These are phyloP conservation scores for Camponotus fellah DNA, from an alignment of 2,888 invertebrate species.

Conservation along the genomic window DNA sequence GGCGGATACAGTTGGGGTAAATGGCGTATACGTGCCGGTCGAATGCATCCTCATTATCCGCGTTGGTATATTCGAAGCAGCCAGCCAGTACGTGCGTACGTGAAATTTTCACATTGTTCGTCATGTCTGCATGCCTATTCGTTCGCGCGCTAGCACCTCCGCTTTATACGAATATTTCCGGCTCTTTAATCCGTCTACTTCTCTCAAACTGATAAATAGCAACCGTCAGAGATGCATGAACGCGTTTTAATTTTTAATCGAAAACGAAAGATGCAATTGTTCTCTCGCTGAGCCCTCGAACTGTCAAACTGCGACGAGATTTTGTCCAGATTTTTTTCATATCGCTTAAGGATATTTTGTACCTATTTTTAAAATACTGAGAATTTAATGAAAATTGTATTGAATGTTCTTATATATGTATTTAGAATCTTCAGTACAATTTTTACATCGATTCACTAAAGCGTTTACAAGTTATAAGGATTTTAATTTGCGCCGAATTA, in stretches of 20 bases:
- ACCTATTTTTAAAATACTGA: no score
- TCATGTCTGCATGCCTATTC: conserved; percentile 38
- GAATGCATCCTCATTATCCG: conserved; percentile 77
- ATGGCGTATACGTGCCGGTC: conserved; percentile 60
- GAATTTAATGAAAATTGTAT: no score
- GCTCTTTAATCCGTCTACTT: conserved; percentile 46
- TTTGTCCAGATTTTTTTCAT: conserved; percentile 7
- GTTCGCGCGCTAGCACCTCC: conserved; percentile 38
- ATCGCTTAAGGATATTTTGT: no score
- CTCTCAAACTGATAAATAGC: conserved; percentile 27
- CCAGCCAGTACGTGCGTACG: conserved; percentile 66
- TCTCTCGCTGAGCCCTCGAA: neutral
- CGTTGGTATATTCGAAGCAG: conserved; percentile 73
- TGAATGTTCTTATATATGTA: no score
- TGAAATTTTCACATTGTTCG: conserved; percentile 79
- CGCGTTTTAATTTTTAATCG: conserved; percentile 19
- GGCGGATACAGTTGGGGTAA: conserved; percentile 60
- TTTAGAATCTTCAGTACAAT: no score
- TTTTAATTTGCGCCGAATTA: no score
- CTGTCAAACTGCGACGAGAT: conserved; percentile 4
- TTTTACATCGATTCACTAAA: no score
- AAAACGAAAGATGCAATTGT: conserved; percentile 3
- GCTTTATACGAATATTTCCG: conserved; percentile 37
- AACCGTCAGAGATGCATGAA: neutral
- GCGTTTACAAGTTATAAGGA: no score